Evolutionary conservation across 2,113 vertebrate species (phyloP).

Genomic region (Pseudopodoces humilis): DNA sequence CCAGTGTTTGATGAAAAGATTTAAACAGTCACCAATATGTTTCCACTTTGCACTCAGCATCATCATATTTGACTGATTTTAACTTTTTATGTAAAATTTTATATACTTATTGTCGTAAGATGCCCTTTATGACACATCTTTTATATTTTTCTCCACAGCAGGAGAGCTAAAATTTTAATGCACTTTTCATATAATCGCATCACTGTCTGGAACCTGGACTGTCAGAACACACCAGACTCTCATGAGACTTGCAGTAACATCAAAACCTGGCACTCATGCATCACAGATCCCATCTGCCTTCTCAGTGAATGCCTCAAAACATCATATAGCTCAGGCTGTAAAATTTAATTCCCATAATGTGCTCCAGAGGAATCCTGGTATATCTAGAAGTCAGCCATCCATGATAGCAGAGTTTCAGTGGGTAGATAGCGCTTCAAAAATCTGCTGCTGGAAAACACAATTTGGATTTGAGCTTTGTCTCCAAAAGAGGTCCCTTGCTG

Average conservation of each 20-base stretch:
- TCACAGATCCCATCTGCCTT: not conserved
- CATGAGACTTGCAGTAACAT: not conserved
- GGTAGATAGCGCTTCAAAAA: not conserved
- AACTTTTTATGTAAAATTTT: not conserved
- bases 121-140: not conserved
- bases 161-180: not conserved
- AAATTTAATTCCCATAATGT: not conserved
- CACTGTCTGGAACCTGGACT: not conserved
- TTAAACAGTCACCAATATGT: not conserved
- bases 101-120: not conserved
- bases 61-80: not conserved
- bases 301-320: not conserved
- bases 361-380: not conserved
- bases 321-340: not conserved
- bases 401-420: not conserved
- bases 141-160: not conserved
- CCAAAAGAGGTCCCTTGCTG: fast-evolving
- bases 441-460: not conserved
- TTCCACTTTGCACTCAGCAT: not conserved
- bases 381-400: not conserved
- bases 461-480: not conserved
- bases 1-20: not conserved
- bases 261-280: not conserved
- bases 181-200: not conserved
- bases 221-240: not conserved